Evolutionary conservation across 1,140 invertebrate genomes (phyloP).

Genomic region (Notospermus geniculatus): DNA sequence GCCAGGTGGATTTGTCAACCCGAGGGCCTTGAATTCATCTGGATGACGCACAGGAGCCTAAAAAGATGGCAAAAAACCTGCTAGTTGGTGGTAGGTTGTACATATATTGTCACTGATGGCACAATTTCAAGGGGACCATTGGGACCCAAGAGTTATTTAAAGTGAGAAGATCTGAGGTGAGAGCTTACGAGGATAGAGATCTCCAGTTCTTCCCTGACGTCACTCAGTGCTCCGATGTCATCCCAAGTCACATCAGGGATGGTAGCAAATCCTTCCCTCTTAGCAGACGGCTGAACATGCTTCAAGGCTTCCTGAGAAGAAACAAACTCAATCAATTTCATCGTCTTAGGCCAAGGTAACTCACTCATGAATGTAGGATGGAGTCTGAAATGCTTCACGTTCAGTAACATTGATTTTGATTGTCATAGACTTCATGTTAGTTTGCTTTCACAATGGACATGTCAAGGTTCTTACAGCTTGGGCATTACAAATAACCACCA

Average conservation of each 20-base stretch:
- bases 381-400: not conserved
- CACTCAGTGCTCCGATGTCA: slow-evolving; percentile 88
- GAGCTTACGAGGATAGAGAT: slow-evolving; percentile 77
- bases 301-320: slow-evolving; percentile 69
- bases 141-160: no score
- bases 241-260: slow-evolving; percentile 97
- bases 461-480: no score
- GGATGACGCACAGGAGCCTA: slow-evolving; percentile 86
- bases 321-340: no score
- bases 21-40: slow-evolving; percentile 74
- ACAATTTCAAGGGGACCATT: no score
- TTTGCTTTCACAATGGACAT: no score
- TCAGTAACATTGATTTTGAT: not conserved
- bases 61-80: slow-evolving; percentile 30
- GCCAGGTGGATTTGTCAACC: slow-evolving; percentile 75
- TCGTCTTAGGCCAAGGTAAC: no score
- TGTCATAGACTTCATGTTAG: not conserved
- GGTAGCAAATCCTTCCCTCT: slow-evolving; percentile 95
- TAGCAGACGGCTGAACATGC: slow-evolving; percentile 81
- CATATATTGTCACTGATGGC: no score
- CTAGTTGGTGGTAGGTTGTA: no score
- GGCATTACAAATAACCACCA: no score
- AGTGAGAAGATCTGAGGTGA: no score
- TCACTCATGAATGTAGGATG: slow-evolving; percentile 2
- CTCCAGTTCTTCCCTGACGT: slow-evolving; percentile 86